Percentiles rank a stretch among this genome's conserved stretches.
Evolutionary conservation across 2,113 vertebrate species (phyloP).

Genomic region (Aptenodytes patagonicus): DNA sequence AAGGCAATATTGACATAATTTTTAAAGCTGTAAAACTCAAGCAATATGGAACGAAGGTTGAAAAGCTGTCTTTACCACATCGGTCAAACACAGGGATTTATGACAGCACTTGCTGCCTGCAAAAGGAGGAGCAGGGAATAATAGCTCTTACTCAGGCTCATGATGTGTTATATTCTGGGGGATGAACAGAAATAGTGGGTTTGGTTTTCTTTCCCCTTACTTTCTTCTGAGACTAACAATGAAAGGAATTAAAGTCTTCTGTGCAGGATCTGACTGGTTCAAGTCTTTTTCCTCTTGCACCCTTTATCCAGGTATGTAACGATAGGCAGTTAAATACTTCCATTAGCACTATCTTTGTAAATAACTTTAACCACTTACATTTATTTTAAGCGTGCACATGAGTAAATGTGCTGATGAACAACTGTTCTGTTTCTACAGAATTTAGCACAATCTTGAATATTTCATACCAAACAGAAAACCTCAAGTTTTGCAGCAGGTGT

Average conservation of each 20-base stretch:
- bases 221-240: not conserved
- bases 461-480: not conserved
- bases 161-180: not conserved
- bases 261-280: not conserved
- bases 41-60: not conserved
- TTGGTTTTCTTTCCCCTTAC: not conserved
- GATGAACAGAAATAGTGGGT: not conserved
- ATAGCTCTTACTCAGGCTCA: not conserved
- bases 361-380: not conserved
- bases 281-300: not conserved
- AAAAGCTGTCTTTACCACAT: not conserved
- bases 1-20: constrained; percentile 34
- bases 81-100: not conserved
- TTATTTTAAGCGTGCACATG: not conserved
- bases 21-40: not conserved
- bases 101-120: not conserved
- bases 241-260: not conserved
- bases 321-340: not conserved
- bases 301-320: not conserved
- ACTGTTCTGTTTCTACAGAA: not conserved
- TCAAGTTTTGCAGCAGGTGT: not conserved
- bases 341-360: not conserved
- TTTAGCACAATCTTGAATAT: not conserved
- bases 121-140: not conserved
- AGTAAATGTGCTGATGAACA: not conserved